These are phyloP conservation scores for Chalcosyrphus nemorum DNA, from an alignment of 2,888 invertebrate genomes.

Conservation along the genomic window DNA sequence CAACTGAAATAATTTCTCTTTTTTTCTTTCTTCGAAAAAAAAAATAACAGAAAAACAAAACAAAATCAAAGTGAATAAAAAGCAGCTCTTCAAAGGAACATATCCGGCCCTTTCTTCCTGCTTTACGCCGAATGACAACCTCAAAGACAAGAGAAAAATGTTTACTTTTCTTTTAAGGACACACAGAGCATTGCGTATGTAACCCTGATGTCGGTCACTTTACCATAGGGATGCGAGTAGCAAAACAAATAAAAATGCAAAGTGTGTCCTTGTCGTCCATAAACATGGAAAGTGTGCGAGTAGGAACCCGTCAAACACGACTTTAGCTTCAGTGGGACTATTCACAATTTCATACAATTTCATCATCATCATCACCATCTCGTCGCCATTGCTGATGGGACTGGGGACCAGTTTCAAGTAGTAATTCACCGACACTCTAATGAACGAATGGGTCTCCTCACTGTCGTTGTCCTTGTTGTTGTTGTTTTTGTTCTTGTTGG, in stretches of 20 bases:
- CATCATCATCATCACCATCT: conserved; percentile 37
- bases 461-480: neutral
- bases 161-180: conserved; percentile 36
- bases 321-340: conserved; percentile 11
- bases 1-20: neutral
- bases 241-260: conserved; percentile 58
- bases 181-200: neutral
- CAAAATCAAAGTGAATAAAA: conserved; percentile 10
- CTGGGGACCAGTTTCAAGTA: conserved; percentile 28
- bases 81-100: conserved; percentile 2
- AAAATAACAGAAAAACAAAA: neutral
- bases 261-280: conserved; percentile 21
- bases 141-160: conserved; percentile 22
- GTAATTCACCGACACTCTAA: conserved; percentile 39
- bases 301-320: conserved; percentile 5
- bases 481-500: conserved; percentile 2
- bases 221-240: conserved; percentile 21
- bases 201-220: conserved; percentile 27
- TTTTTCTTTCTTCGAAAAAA: neutral
- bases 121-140: neutral
- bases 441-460: conserved; percentile 24
- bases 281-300: conserved; percentile 1
- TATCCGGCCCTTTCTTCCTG: neutral
- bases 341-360: conserved; percentile 44
- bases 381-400: conserved; percentile 27